These are phyloP conservation scores for Calliopum simillimum DNA, from an alignment of 2,888 invertebrate genomes.

Conservation along the genomic window DNA sequence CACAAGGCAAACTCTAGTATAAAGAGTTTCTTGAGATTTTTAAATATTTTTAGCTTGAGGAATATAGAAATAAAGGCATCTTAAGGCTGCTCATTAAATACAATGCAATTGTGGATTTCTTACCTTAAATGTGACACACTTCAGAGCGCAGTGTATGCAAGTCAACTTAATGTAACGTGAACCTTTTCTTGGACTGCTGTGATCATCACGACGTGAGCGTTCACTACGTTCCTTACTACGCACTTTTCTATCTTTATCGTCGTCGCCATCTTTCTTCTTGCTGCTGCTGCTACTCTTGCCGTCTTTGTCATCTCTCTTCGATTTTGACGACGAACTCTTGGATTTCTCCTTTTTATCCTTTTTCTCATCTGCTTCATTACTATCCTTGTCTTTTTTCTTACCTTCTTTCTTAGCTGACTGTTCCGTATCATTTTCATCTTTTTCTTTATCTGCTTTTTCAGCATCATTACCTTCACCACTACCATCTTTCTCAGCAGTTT, in stretches of 20 bases:
- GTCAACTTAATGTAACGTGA: conserved; percentile 75
- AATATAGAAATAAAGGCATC: too few species aligned
- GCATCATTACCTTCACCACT: conserved; percentile 48
- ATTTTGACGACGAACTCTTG: conserved; percentile 48
- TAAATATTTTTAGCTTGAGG: too few species aligned
- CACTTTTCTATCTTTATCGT: conserved; percentile 58
- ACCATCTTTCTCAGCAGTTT: conserved; percentile 53
- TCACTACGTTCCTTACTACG: conserved; percentile 49
- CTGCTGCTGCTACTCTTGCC: conserved; percentile 48
- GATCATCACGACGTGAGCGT: conserved; percentile 55
- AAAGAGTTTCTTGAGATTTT: too few species aligned
- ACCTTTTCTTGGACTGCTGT: conserved; percentile 50
- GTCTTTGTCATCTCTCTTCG: conserved; percentile 55
- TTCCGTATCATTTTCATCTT: conserved; percentile 50
- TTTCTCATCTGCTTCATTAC: conserved; percentile 56
- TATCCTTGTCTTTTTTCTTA: conserved; percentile 65
- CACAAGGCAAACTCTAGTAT: too few species aligned
- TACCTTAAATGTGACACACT: conserved; percentile 80
- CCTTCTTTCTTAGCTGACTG: conserved; percentile 59
- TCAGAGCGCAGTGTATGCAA: conserved; percentile 83
- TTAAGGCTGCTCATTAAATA: too few species aligned
- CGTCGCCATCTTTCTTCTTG: conserved; percentile 59
- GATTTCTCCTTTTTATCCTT: conserved; percentile 61
- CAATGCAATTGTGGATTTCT: background rate
- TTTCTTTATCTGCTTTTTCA: conserved; percentile 52